Conservation (phyloP, 2,888 invertebrate species). For the Drosophila borborema region DNA sequence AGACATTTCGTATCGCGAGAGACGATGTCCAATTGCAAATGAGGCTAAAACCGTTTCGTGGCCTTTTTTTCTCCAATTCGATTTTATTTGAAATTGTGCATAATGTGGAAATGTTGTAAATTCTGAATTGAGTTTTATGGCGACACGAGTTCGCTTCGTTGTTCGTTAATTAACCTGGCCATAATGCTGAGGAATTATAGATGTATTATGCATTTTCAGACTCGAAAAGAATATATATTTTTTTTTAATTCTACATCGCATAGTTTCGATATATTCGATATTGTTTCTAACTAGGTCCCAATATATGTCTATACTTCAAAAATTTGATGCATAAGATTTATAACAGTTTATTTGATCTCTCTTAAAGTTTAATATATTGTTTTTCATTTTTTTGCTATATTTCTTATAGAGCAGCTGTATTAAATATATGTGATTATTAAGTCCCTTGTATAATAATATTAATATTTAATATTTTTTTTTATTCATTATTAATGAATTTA, state of each 20-base stretch:
- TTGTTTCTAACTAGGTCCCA: background rate
- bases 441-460: background rate
- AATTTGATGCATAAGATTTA: background rate
- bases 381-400: background rate
- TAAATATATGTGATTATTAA: background rate
- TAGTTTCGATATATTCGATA: background rate
- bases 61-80: slow-evolving; percentile 3
- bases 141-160: background rate
- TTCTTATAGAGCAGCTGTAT: background rate
- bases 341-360: background rate
- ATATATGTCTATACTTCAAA: background rate
- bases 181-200: background rate
- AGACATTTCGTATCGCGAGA: slow-evolving; percentile 25
- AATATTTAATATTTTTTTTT: no score
- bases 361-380: background rate
- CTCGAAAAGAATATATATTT: background rate
- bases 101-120: background rate
- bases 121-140: slow-evolving; percentile 8
- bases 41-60: slow-evolving; percentile 21
- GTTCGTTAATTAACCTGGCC: background rate
- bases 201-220: background rate
- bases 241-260: background rate
- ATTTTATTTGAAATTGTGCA: background rate
- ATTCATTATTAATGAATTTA: no score
- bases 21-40: slow-evolving; percentile 20